Conservation (phyloP, 2,113 vertebrate genomes). For the Mugil cephalus region DNA sequence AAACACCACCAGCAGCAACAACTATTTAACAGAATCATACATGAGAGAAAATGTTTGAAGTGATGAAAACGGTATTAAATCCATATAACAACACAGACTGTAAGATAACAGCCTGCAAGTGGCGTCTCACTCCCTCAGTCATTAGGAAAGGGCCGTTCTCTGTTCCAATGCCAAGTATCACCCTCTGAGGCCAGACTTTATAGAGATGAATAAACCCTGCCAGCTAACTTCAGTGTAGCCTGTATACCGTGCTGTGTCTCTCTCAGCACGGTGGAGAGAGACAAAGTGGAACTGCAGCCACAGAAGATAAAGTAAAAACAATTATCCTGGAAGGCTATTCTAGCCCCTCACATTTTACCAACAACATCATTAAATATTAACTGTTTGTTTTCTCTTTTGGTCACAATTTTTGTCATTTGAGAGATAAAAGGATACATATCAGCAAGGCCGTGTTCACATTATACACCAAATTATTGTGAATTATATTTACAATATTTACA, state of each 20-base stretch:
- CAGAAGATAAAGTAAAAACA: conserved; percentile 21
- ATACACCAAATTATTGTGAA: neutral
- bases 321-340: conserved; percentile 29
- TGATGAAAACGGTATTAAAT: conserved; percentile 11
- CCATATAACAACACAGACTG: conserved; percentile 10
- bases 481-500: neutral
- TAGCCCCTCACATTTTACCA: conserved; percentile 1
- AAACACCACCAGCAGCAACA: neutral
- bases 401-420: neutral
- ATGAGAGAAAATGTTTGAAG: neutral
- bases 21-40: conserved; percentile 11
- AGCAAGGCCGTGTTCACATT: neutral
- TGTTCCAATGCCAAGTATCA: conserved; percentile 60
- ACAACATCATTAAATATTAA: conserved; percentile 3
- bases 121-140: conserved; percentile 18
- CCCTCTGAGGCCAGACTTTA: conserved; percentile 57
- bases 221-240: conserved; percentile 28
- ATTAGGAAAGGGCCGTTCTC: conserved; percentile 47
- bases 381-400: neutral
- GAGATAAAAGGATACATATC: neutral
- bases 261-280: conserved; percentile 20
- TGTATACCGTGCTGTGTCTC: conserved; percentile 35
- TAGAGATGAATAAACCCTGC: conserved; percentile 53
- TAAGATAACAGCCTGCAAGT: conserved; percentile 36
- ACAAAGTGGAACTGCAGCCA: conserved; percentile 18